phyloP scores from a whole-genome alignment of 2,797 vertebrate genomes.

The Notoglanidium macrostoma region DNA sequence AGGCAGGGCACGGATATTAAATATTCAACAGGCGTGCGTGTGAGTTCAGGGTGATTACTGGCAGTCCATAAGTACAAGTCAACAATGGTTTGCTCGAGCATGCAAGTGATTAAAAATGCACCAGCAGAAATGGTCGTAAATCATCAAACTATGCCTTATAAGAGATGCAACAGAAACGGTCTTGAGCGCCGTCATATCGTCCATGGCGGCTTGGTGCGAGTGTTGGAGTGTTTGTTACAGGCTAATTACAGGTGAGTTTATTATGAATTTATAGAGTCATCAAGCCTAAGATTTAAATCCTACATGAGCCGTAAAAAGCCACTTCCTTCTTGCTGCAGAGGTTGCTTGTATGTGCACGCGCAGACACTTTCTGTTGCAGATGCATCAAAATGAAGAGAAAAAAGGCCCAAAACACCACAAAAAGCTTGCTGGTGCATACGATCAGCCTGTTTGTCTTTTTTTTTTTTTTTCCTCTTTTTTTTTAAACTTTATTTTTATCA shows the following conservation, averaged over 20 bases:
- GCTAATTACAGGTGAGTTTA: constrained; percentile 11
- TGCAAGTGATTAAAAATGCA: constrained; percentile 56
- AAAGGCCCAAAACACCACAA: constrained; percentile 56
- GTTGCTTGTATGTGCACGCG: constrained; percentile 36
- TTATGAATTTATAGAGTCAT: constrained; percentile 1
- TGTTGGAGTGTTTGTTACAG: not conserved
- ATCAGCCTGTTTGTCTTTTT: constrained; percentile 51
- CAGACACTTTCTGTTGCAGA: constrained; percentile 71
- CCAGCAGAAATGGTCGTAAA: constrained; percentile 53
- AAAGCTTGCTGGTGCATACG: constrained; percentile 64
- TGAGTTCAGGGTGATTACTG: constrained; percentile 56
- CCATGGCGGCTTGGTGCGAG: no score
- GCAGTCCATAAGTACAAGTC: constrained; percentile 51
- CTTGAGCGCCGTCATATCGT: not conserved
- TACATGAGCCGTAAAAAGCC: constrained; percentile 31
- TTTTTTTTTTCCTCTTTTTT: constrained; percentile 32
- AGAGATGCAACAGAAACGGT: constrained; percentile 38
- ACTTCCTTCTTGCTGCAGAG: constrained; percentile 46
- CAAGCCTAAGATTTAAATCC: constrained; percentile 8
- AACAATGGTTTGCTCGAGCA: constrained; percentile 57
- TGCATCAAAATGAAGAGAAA: constrained; percentile 58
- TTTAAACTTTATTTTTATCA: constrained; percentile 56
- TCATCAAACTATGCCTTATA: constrained; percentile 48
- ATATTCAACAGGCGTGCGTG: constrained; percentile 52
- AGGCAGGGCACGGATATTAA: constrained; percentile 67